These are phyloP conservation scores for Peromyscus eremicus DNA, from an alignment of 2,797 vertebrate species.

Conservation along the genomic window DNA sequence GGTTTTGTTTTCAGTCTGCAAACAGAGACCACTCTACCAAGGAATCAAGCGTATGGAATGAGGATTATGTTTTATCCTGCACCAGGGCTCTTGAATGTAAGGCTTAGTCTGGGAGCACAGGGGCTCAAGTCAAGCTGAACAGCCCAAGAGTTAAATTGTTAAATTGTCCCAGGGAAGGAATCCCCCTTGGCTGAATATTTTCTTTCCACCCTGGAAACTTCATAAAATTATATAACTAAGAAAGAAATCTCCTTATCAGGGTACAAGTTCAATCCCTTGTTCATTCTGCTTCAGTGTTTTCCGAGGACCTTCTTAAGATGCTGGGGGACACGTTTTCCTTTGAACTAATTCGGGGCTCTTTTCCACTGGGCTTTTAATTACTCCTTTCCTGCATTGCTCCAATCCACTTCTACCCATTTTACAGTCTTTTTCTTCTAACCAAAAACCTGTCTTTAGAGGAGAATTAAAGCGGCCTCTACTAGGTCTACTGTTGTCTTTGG, in stretches of 20 bases:
- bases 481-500: not conserved
- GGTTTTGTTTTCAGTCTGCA: not conserved
- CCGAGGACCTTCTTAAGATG: slow-evolving; percentile 64
- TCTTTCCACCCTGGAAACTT: slow-evolving; percentile 76
- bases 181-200: slow-evolving; percentile 69
- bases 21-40: slow-evolving; percentile 32
- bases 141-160: slow-evolving; percentile 61
- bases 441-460: slow-evolving; percentile 34
- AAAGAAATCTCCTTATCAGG: slow-evolving; percentile 78
- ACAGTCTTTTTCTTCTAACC: slow-evolving; percentile 68
- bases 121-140: slow-evolving; percentile 62
- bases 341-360: slow-evolving; percentile 63
- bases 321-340: slow-evolving; percentile 72
- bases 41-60: slow-evolving; percentile 64
- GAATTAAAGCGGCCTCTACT: slow-evolving; percentile 34
- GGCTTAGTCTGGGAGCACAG: slow-evolving; percentile 70
- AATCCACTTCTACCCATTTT: slow-evolving; percentile 59
- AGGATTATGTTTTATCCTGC: slow-evolving; percentile 69
- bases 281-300: slow-evolving; percentile 74
- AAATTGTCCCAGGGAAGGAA: slow-evolving; percentile 15
- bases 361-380: slow-evolving; percentile 70
- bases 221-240: slow-evolving; percentile 77
- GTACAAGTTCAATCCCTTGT: slow-evolving; percentile 77
- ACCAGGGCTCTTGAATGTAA: slow-evolving; percentile 49
- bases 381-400: slow-evolving; percentile 56